phyloP scores from a whole-genome alignment of 2,113 vertebrate genomes.

The Cairina moschata region DNA sequence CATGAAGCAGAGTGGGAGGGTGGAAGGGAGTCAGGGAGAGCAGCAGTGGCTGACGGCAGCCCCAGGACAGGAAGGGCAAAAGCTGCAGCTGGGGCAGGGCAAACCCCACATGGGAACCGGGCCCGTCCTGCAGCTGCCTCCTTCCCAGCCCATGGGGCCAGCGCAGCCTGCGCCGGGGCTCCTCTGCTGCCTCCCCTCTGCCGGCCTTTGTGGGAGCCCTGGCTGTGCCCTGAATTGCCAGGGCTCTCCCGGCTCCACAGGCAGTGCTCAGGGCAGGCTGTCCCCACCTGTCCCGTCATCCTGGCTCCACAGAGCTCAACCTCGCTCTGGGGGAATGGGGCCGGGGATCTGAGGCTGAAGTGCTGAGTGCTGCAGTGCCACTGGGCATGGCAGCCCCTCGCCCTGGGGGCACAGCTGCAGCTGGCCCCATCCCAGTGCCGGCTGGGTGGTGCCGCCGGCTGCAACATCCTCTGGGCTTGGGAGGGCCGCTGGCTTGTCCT shows the following conservation, averaged over 20 bases:
- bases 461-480: neutral
- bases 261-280: fast-evolving
- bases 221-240: fast-evolving
- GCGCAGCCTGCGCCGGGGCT: fast-evolving
- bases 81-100: neutral
- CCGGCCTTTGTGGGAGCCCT: neutral
- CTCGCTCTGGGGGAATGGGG: fast-evolving
- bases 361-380: fast-evolving
- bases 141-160: neutral
- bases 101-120: neutral
- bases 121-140: neutral
- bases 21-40: neutral
- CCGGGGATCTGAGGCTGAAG: neutral
- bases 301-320: too few relatives aligned
- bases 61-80: neutral
- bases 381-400: fast-evolving
- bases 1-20: neutral
- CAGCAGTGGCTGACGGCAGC: neutral
- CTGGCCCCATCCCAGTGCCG: neutral
- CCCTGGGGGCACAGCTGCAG: fast-evolving
- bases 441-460: fast-evolving
- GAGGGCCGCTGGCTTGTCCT: fast-evolving
- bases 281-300: too few relatives aligned
- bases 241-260: fast-evolving
- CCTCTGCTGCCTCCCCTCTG: neutral